A percentile compares a stretch with the other conserved stretches of the same genome.
Conservation (phyloP, 2,888 invertebrate genomes). For the Philhelius pedissequus region DNA sequence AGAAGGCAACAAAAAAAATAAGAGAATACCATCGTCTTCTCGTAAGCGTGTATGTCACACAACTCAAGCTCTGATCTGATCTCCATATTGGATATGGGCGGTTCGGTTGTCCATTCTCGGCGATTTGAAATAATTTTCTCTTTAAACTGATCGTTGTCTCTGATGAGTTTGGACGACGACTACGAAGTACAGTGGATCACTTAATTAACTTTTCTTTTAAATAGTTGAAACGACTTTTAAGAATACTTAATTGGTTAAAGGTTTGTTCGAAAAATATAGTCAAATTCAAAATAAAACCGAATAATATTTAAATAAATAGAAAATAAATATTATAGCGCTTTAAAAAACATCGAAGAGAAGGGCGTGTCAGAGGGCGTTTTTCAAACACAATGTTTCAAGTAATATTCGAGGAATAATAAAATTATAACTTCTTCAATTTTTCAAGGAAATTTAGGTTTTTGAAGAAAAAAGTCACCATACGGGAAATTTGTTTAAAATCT, state of each 20-base stretch:
- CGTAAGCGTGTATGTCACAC: conserved; percentile 49
- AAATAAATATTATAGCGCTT: too few relatives aligned
- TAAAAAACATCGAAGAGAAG: not conserved
- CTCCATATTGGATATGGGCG: conserved; percentile 67
- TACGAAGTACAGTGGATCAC: not conserved
- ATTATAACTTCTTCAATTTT: too few relatives aligned
- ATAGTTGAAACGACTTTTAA: not conserved
- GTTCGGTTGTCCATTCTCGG: conserved; percentile 44
- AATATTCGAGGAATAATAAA: too few relatives aligned
- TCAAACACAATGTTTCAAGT: accelerated
- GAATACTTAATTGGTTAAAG: not conserved
- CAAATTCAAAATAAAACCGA: not conserved
- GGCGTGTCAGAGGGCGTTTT: not conserved
- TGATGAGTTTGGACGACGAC: not conserved
- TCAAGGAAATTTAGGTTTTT: not conserved
- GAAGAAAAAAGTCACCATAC: not conserved
- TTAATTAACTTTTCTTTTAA: not conserved
- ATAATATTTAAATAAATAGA: too few relatives aligned
- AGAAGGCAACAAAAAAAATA: not conserved
- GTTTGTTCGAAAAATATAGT: not conserved
- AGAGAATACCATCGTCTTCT: not conserved
- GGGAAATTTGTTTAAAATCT: not conserved
- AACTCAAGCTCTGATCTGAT: conserved; percentile 62
- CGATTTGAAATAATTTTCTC: conserved; percentile 43
- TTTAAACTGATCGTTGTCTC: conserved; percentile 51